Evolutionary conservation across 1,140 invertebrate species (phyloP), one percentile per base, ranked within the genome.

Genomic region (Drosophila auraria): DNA sequence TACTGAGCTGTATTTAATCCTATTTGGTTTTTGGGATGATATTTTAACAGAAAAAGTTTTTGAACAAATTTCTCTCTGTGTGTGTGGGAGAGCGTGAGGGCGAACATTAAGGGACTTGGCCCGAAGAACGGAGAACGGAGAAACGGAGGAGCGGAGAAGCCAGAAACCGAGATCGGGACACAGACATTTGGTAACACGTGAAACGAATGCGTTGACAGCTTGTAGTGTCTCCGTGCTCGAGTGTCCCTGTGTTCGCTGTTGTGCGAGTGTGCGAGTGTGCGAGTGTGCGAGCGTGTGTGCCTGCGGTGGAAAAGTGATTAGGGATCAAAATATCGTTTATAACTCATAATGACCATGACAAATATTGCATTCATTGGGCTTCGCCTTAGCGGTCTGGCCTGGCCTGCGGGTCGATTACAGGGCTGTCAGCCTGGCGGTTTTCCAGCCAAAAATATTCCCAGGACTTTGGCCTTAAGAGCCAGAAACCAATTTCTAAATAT

Each of bases 281-380:
- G 56, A 20, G 49, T 45, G 63, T 62, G 33, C 12, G 33, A 15
- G 53, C 33, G 59, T 50, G 58, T 40, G 47, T 44, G 63, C 72
- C 61, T 63, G 64, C 49, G 60, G 53, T 71, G 50, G 51, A 65
- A 73, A 87, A 87, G 79, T 87, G 84, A 87, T 87, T 83, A 87
- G 78, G 80, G 84, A 89, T 89, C 84, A 89, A 89, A 89, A 89
- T 89, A 89, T 84, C 81, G 84, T 89, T 89, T 89, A 89, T 89
- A 89, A 83, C 84, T 82, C 84, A 90, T 90, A 89, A 89, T 84
- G 82, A 90, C 84, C 86, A 90, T 89, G 82, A 89, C 84, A 83
- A 89, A 87, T 81, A 83, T 77, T 83, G 45, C 80, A 77, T 89
- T 81, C 61, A 89, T 77, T 75, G 64, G 44, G 44, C 40, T 47